Evolutionary conservation across 2,113 vertebrate genomes (phyloP).

Genomic region (Sinocyclocheilus rhinocerous): DNA sequence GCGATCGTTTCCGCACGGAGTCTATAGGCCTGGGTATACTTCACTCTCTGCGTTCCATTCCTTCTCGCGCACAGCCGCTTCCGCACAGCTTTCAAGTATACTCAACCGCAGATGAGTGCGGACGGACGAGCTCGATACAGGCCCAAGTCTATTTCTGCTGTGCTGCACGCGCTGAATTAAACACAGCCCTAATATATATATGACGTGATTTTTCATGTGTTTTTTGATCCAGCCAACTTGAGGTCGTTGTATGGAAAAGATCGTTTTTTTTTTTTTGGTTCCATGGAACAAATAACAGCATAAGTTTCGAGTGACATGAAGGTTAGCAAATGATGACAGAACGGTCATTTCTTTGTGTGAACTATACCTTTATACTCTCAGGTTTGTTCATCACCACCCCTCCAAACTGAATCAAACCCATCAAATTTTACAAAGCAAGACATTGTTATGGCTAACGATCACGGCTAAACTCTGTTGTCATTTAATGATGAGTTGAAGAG

Average conservation of each 20-base stretch:
- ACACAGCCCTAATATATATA: too few species aligned
- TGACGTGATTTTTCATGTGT: too few species aligned
- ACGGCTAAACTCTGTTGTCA: not conserved
- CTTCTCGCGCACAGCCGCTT: too few species aligned
- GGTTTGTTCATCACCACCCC: slow-evolving; percentile 27
- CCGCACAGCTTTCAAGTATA: too few species aligned
- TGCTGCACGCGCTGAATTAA: too few species aligned
- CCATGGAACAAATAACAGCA: not conserved
- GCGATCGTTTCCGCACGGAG: too few species aligned
- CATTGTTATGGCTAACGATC: not conserved
- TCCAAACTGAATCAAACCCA: not conserved
- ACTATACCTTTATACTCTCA: slow-evolving; percentile 36
- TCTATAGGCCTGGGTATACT: too few species aligned
- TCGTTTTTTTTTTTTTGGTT: not conserved
- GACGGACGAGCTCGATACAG: too few species aligned
- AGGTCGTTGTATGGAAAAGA: not conserved
- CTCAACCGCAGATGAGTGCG: too few species aligned
- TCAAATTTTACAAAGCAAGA: not conserved
- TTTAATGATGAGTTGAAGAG: not conserved
- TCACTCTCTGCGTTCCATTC: too few species aligned
- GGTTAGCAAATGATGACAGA: not conserved
- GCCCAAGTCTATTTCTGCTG: too few species aligned
- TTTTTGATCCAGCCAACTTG: not conserved
- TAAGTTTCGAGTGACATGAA: not conserved
- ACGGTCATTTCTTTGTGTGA: not conserved